A percentile compares a stretch with the other conserved stretches of the same genome.
Conservation (phyloP, 2,113 vertebrate genomes). For the Herpetotheres cachinnans region DNA sequence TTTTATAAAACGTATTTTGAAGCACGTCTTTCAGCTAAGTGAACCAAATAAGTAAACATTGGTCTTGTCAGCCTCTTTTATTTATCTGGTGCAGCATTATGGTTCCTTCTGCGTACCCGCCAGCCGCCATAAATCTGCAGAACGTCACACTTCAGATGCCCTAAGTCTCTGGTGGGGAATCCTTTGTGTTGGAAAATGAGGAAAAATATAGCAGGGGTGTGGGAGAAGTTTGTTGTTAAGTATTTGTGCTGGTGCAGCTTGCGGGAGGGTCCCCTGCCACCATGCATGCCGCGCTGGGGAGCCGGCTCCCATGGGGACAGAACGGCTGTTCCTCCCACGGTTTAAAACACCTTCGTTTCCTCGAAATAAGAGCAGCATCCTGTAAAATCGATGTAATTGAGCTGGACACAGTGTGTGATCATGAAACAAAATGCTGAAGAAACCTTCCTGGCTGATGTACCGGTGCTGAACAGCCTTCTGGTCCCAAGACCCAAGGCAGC, state of each 20-base stretch:
- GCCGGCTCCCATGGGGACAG: background rate
- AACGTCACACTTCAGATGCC: background rate
- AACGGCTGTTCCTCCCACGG: background rate
- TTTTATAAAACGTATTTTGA: background rate
- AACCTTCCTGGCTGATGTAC: background rate
- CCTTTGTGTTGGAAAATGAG: background rate
- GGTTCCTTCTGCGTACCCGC: background rate
- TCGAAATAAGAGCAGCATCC: background rate
- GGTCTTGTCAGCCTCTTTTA: background rate
- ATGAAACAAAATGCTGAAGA: fast-evolving
- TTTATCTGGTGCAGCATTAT: background rate
- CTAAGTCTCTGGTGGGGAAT: background rate
- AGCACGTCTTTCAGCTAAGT: background rate
- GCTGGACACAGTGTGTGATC: background rate
- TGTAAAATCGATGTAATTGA: fast-evolving
- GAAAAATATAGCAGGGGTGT: background rate
- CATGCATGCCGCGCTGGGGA: fast-evolving
- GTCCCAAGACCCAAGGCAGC: background rate
- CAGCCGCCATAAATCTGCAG: background rate
- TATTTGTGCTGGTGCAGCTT: background rate
- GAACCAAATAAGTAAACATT: background rate
- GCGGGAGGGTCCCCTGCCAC: background rate
- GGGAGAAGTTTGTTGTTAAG: background rate
- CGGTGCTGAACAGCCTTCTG: background rate
- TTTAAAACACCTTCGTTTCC: background rate